Conservation (phyloP, 2,797 vertebrate genomes). For the Anisognathus igniventris region DNA sequence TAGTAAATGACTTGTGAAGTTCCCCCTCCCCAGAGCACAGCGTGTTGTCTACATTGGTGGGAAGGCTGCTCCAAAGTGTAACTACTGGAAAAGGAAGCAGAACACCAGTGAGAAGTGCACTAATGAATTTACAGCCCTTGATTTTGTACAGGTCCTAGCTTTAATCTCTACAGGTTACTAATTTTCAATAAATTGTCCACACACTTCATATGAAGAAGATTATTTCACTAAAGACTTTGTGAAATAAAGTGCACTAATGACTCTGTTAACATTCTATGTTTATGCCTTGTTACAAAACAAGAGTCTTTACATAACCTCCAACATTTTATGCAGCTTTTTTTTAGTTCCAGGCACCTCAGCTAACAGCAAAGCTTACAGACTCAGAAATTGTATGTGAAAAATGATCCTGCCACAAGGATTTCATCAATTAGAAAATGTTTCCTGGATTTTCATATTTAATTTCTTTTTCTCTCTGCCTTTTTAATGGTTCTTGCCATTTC, state of each 20-base stretch:
- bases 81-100: background rate
- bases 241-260: background rate
- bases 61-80: background rate
- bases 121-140: background rate
- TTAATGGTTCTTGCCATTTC: background rate
- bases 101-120: background rate
- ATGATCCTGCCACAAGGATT: background rate
- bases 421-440: background rate
- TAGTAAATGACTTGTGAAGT: background rate
- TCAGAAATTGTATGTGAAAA: background rate
- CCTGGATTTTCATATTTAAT: background rate
- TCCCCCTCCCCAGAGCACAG: background rate
- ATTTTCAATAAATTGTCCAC: background rate
- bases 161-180: background rate
- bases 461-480: background rate
- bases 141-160: background rate
- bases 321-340: background rate
- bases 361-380: background rate
- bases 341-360: background rate
- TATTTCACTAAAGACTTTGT: background rate
- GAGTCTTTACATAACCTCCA: background rate
- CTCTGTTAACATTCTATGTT: background rate
- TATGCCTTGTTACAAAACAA: background rate
- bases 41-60: rapidly evolving
- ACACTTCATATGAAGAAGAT: background rate